Evolutionary conservation across 2,888 invertebrate species (phyloP).

Genomic region (Anoplius nigerrimus): DNA sequence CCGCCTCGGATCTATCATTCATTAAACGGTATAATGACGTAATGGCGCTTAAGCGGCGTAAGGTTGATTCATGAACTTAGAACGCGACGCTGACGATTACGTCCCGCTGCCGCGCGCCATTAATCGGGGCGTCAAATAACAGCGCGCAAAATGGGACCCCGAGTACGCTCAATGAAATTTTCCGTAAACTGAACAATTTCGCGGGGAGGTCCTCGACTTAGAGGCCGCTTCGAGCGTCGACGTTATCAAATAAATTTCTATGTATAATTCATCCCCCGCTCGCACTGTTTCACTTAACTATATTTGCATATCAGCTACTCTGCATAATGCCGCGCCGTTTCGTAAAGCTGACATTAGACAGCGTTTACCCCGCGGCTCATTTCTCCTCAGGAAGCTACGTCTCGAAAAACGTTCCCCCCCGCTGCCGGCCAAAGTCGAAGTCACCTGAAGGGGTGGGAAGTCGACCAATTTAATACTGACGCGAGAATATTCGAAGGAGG

Average conservation of each 20-base stretch:
- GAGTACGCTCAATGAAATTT: constrained; percentile 51
- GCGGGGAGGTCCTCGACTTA: neutral
- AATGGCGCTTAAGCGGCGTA: constrained; percentile 55
- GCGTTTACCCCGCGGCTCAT: too few species aligned
- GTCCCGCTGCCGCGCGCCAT: constrained; percentile 47
- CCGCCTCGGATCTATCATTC: constrained; percentile 53
- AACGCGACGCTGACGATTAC: constrained; percentile 57
- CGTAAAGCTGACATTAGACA: neutral
- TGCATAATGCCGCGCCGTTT: constrained; percentile 16
- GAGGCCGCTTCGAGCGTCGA: too few species aligned
- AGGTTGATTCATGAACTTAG: constrained; percentile 61
- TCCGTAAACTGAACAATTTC: constrained; percentile 37
- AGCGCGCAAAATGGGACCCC: constrained; percentile 51
- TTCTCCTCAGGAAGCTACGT: too few species aligned
- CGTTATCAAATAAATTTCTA: constrained; percentile 4
- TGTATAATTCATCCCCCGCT: too few species aligned
- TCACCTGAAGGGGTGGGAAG: neutral
- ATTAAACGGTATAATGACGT: constrained; percentile 59
- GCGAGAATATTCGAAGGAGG: constrained; percentile 63
- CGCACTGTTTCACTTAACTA: too few species aligned
- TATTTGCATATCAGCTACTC: neutral
- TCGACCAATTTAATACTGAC: constrained; percentile 62
- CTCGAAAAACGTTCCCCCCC: too few species aligned
- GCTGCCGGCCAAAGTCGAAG: constrained; percentile 2
- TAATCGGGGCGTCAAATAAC: constrained; percentile 61